phyloP scores from a whole-genome alignment of 2,113 vertebrate species.

The Rhynchopsitta pachyrhyncha region DNA sequence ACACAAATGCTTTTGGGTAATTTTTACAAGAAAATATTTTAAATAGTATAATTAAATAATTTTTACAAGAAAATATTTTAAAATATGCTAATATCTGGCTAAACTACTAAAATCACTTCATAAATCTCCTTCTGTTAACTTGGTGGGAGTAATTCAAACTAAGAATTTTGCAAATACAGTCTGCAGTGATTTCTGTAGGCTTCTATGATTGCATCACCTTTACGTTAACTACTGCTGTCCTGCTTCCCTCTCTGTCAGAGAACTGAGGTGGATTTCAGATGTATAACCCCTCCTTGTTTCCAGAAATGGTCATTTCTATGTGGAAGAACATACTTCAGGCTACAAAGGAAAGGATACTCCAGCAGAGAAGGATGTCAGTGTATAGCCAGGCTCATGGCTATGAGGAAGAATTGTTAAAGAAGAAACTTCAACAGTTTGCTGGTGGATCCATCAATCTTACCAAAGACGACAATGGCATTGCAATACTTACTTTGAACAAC shows the following conservation, averaged over 20 bases:
- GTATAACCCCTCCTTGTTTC: background rate
- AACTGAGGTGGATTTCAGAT: background rate
- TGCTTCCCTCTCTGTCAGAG: background rate
- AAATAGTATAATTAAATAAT: background rate
- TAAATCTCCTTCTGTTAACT: background rate
- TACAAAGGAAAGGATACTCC: constrained; percentile 50
- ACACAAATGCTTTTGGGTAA: background rate
- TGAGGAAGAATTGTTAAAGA: constrained; percentile 77
- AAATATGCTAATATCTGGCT: background rate
- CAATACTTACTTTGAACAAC: constrained; percentile 89
- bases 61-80: background rate
- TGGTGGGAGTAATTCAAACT: background rate
- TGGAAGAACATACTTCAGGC: constrained; percentile 69
- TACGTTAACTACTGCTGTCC: background rate
- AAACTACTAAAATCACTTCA: background rate
- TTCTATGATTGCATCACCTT: background rate
- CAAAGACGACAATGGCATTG: constrained; percentile 84
- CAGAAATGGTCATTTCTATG: constrained; percentile 80
- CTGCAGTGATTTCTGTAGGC: background rate
- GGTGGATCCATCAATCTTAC: constrained; percentile 88
- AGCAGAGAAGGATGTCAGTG: constrained; percentile 67
- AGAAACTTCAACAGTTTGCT: constrained; percentile 80
- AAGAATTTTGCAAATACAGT: background rate
- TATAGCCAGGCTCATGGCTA: constrained; percentile 76
- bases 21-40: background rate